Percentiles rank a stretch among this genome's conserved stretches.
These are phyloP conservation scores for Apis cerana DNA, from an alignment of 1,140 invertebrate genomes.

Conservation along the genomic window DNA sequence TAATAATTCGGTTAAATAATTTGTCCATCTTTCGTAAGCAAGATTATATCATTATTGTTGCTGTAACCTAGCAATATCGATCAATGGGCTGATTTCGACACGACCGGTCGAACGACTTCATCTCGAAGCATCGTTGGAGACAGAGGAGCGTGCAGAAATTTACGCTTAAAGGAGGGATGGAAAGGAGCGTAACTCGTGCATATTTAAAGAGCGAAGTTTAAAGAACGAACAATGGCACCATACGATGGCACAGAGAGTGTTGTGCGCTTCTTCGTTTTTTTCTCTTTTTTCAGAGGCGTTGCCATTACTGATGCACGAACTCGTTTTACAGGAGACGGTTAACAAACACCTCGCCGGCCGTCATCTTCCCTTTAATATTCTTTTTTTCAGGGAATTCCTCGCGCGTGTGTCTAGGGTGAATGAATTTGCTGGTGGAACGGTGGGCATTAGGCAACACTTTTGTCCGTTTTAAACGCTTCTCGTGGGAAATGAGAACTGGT, in stretches of 20 bases:
- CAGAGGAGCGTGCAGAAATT: slow-evolving; percentile 3
- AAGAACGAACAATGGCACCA: slow-evolving; percentile 37
- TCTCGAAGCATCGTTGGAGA: background rate
- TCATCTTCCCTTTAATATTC: background rate
- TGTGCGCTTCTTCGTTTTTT: slow-evolving; percentile 14
- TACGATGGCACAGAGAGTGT: slow-evolving; percentile 29
- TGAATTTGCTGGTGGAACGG: background rate
- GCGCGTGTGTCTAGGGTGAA: background rate
- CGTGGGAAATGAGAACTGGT: slow-evolving; percentile 3
- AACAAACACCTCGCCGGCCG: background rate
- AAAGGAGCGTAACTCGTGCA: slow-evolving; percentile 27
- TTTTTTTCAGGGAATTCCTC: background rate
- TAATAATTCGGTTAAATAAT: too few relatives aligned
- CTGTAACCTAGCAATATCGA: background rate
- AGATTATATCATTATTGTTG: too few relatives aligned
- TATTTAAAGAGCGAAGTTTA: slow-evolving; percentile 27
- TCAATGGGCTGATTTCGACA: background rate
- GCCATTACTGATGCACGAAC: slow-evolving; percentile 33
- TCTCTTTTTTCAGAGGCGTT: slow-evolving; percentile 24
- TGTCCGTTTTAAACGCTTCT: background rate
- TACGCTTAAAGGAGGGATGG: slow-evolving; percentile 35
- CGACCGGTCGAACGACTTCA: background rate
- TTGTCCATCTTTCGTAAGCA: too few relatives aligned
- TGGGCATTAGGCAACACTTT: background rate
- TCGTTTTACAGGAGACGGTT: slow-evolving; percentile 17